Evolutionary conservation across 35 echinoderm and acorn worm genomes (phyloP).

Genomic region (Stichopus chloronotus): DNA sequence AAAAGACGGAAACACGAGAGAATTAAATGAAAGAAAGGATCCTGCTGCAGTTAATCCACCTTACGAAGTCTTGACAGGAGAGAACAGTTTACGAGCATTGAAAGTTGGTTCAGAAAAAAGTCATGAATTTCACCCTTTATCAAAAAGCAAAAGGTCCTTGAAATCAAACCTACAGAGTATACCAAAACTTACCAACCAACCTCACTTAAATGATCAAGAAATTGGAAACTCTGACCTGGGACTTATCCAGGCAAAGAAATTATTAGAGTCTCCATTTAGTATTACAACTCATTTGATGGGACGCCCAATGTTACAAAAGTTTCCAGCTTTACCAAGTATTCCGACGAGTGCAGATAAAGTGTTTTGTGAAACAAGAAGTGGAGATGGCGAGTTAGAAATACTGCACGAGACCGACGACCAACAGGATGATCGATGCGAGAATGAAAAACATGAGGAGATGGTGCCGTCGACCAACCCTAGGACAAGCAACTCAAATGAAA

Average conservation of each 20-base stretch:
- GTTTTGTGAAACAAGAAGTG: background rate
- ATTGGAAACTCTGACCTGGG: conserved; percentile 11
- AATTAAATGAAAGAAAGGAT: background rate
- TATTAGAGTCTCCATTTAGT: conserved; percentile 7
- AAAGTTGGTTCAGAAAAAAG: background rate
- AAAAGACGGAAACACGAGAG: background rate
- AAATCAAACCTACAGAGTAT: conserved; percentile 24
- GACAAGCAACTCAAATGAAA: conserved; percentile 58
- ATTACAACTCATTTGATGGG: background rate
- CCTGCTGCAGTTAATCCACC: background rate
- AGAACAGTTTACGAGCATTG: background rate
- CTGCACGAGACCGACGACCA: background rate
- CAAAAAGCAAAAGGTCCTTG: background rate
- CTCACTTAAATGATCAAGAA: background rate
- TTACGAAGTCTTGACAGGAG: background rate
- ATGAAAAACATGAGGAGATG: background rate
- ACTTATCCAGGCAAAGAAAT: background rate
- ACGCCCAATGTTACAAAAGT: background rate
- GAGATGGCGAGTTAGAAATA: background rate
- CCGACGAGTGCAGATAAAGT: background rate
- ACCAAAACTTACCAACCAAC: background rate
- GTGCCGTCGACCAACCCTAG: background rate
- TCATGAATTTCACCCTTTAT: background rate
- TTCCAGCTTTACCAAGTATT: conserved; percentile 14
- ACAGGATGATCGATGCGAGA: background rate